A percentile compares a stretch with the other conserved stretches of the same genome.
Conservation (phyloP, 2,888 invertebrate genomes). For the Drosophila percnosoma region DNA sequence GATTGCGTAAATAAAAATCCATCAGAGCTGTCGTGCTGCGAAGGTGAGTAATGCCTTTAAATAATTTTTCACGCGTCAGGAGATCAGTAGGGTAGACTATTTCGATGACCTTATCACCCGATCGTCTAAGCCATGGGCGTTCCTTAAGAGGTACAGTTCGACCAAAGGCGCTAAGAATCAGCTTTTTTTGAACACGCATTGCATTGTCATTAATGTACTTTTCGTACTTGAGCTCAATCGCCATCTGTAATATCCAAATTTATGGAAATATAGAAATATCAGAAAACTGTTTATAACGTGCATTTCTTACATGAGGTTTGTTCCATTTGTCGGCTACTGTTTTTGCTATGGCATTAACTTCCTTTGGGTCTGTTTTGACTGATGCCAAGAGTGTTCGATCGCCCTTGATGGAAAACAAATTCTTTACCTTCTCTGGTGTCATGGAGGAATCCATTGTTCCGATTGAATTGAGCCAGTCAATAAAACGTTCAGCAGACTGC, state of each 20-base stretch:
- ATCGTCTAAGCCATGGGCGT: conserved; percentile 73
- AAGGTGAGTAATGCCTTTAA: conserved; percentile 84
- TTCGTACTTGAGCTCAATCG: conserved; percentile 83
- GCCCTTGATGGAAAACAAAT: conserved; percentile 83
- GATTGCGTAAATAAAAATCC: conserved; percentile 79
- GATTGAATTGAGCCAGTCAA: conserved; percentile 82
- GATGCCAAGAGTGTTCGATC: conserved; percentile 81
- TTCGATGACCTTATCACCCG: conserved; percentile 72
- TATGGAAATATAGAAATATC: background rate
- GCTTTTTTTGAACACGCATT: conserved; percentile 56
- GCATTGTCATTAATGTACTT: conserved; percentile 74
- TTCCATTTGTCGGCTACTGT: conserved; percentile 83
- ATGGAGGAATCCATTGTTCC: conserved; percentile 80
- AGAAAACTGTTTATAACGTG: background rate
- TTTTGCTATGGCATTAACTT: conserved; percentile 82
- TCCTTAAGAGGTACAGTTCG: conserved; percentile 81
- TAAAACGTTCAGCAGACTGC: conserved; percentile 83
- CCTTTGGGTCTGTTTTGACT: conserved; percentile 82
- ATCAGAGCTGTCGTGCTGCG: conserved; percentile 81
- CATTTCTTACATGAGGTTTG: conserved; percentile 77
- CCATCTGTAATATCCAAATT: conserved; percentile 71
- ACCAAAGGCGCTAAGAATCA: conserved; percentile 82
- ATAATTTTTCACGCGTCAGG: conserved; percentile 80
- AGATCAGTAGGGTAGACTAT: conserved; percentile 83
- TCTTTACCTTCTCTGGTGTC: conserved; percentile 82